Evolutionary conservation across 2,888 invertebrate genomes (phyloP).

Genomic region (Idaea dimidiata): DNA sequence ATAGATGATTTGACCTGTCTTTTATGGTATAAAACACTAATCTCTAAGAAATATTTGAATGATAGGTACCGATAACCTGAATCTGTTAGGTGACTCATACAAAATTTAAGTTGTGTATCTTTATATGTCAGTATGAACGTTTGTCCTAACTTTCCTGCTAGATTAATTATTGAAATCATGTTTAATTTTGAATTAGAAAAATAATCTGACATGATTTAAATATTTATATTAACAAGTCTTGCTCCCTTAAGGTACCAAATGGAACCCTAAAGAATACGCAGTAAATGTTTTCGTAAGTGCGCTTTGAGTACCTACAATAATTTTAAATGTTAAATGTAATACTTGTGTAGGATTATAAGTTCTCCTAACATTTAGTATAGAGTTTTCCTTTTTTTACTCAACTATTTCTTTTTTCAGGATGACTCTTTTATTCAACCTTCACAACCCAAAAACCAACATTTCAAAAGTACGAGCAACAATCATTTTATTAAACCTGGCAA

Average conservation of each 20-base stretch:
- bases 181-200: not conserved
- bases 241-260: not conserved
- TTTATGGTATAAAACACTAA: too few species aligned
- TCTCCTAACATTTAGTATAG: not conserved
- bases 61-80: too few species aligned
- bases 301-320: not conserved
- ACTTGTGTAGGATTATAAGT: not conserved
- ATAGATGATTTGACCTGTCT: too few species aligned
- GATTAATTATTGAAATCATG: not conserved
- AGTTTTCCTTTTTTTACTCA: too few species aligned
- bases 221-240: not conserved
- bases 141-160: not conserved
- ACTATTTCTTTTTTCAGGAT: slow-evolving; percentile 51
- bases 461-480: slow-evolving; percentile 42
- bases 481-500: slow-evolving; percentile 54
- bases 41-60: too few species aligned
- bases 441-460: slow-evolving; percentile 40
- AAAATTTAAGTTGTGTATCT: too few species aligned
- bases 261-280: slow-evolving; percentile 1
- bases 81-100: too few species aligned
- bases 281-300: not conserved
- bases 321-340: not conserved
- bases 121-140: too few species aligned
- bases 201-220: not conserved
- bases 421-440: slow-evolving; percentile 61